Evolutionary conservation across 2,888 invertebrate genomes (phyloP), one percentile per base, ranked within the genome.

Genomic region (Rhodophaea formosa): DNA sequence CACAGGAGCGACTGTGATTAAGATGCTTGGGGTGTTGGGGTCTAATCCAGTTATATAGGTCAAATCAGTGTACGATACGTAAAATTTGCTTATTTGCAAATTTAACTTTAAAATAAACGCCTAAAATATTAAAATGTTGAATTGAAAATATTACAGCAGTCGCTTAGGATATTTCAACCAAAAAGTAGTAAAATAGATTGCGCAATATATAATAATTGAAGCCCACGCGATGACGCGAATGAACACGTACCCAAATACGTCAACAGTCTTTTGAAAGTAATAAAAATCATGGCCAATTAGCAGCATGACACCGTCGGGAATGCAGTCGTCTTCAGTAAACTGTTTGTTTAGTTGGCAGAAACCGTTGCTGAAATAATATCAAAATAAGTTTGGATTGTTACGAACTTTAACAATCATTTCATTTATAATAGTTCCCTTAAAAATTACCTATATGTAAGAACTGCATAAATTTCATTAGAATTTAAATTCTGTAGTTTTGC

Each of bases 291-390:
- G 74, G 23, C 75, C 64, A 29, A 72, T 53, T 57, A 63, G 56
- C 43, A 90, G 59, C 63, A 90, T 66, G 23, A 91, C 49, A 8
- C 84, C 86, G 46, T 79, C 79, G n/a, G 82, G 68, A n/a, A 65
- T 53, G 54, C 85, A 82, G 6, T 61, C 51, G 10, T 75, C 79
- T 59, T 84, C 84, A 5, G 80, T 81, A 61, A 80, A 71, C 1
- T 80, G 81, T 29, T 66, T 67, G 62, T 86, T 88, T 14, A 90
- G 69, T 64, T 91, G 89, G 62, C 76, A 80, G 67, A 79, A 88
- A 14, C 84, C 86, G 64, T 89, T 87, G 55, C 90, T 91, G 71
- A 8, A 69, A 76, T 64, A 45, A 42, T 61, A 17, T 49, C 43
- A 23, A 10, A 46, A 15, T 43, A n/a, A 10, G 35, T 14, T 42